These are phyloP conservation scores for Philaethria dido DNA, from an alignment of 2,888 invertebrate species.

Conservation along the genomic window DNA sequence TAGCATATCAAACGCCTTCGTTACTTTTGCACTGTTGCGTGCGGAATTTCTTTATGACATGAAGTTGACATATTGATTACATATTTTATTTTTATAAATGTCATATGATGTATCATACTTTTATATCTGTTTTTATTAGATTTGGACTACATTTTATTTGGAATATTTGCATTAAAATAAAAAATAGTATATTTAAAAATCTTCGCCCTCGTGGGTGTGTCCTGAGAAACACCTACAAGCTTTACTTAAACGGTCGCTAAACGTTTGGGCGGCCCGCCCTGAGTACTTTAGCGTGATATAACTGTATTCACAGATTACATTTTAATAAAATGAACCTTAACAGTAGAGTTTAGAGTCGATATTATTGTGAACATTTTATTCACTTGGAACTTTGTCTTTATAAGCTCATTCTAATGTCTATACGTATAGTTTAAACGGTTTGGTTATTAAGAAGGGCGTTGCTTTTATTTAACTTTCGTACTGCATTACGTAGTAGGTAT, in stretches of 20 bases:
- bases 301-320: constrained; percentile 47
- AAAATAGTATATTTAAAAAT: no score
- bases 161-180: no score
- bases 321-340: constrained; percentile 54
- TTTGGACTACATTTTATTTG: no score
- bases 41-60: constrained; percentile 12
- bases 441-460: constrained; percentile 70
- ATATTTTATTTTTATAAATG: not conserved
- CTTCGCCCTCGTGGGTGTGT: constrained; percentile 73
- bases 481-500: constrained; percentile 20
- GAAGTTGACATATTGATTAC: constrained; percentile 18
- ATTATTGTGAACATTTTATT: constrained; percentile 29
- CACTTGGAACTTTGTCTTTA: constrained; percentile 61
- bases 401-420: constrained; percentile 59
- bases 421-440: constrained; percentile 74
- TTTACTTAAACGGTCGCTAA: constrained; percentile 81
- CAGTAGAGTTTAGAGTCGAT: constrained; percentile 45
- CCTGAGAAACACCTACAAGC: constrained; percentile 67
- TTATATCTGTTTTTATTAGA: no score
- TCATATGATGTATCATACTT: no score
- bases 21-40: constrained; percentile 33
- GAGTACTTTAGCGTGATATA: constrained; percentile 62
- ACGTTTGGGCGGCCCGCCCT: constrained; percentile 84
- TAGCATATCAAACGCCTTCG: constrained; percentile 76
- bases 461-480: constrained; percentile 39